Conservation (phyloP, 1,140 invertebrate genomes). For the Penaeus indicus region DNA sequence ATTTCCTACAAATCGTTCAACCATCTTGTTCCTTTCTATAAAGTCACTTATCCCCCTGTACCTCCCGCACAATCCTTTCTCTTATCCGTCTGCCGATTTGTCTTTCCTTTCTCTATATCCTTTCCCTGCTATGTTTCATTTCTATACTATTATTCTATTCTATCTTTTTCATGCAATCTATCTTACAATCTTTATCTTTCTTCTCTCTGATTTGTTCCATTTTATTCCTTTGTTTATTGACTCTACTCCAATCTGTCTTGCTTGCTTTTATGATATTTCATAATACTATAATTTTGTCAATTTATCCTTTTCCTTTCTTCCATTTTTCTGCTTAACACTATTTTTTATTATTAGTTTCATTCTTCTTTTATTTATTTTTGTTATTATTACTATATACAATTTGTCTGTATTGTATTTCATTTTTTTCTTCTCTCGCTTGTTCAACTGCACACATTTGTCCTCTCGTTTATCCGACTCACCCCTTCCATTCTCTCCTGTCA, state of each 20-base stretch:
- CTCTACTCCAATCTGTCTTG: neutral
- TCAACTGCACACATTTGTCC: neutral
- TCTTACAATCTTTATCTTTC: neutral
- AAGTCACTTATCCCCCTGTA: neutral
- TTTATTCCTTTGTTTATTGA: slow-evolving; percentile 3
- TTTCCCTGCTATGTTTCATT: neutral
- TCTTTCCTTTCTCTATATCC: neutral
- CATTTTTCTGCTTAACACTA: neutral
- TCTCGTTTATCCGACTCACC: no score
- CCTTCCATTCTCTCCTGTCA: neutral
- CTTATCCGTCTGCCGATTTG: neutral
- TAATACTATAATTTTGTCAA: neutral
- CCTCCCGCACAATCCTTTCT: neutral
- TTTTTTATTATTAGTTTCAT: neutral
- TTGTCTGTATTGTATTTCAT: neutral
- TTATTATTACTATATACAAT: neutral
- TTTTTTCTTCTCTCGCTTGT: no score
- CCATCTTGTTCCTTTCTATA: no score
- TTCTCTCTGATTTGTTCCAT: neutral
- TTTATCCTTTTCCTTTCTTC: neutral
- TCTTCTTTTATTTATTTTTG: neutral
- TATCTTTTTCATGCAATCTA: neutral
- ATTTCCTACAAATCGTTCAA: no score
- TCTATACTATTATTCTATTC: neutral
- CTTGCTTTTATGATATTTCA: neutral